These are phyloP conservation scores for Apogon talboti DNA, from an alignment of 2,797 vertebrate genomes.

Conservation along the genomic window DNA sequence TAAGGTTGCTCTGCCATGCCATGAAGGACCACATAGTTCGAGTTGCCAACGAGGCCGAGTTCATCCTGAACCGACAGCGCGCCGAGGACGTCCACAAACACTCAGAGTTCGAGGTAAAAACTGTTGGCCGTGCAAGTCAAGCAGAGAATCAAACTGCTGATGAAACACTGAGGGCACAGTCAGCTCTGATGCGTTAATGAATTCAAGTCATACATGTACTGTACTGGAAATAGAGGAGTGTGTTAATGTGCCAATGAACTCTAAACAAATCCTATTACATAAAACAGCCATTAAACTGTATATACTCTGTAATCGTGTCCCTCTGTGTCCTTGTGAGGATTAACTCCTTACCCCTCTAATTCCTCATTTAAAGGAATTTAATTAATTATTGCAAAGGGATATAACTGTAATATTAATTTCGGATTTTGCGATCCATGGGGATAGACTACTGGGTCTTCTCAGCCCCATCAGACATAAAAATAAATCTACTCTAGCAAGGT, in stretches of 20 bases:
- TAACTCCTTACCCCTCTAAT: slow-evolving; percentile 52
- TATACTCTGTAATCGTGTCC: slow-evolving; percentile 56
- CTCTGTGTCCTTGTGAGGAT: slow-evolving; percentile 61
- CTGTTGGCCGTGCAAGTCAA: not conserved
- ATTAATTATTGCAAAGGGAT: slow-evolving; percentile 58
- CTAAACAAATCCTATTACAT: slow-evolving; percentile 59
- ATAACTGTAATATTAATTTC: slow-evolving; percentile 51
- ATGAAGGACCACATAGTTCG: slow-evolving; percentile 99
- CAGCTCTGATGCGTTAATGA: not conserved
- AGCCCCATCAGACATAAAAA: too few species aligned
- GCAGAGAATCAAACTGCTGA: not conserved
- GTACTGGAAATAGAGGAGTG: slow-evolving; percentile 31
- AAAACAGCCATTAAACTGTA: slow-evolving; percentile 38
- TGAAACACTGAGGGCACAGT: not conserved
- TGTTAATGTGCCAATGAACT: slow-evolving; percentile 41
- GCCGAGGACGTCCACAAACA: slow-evolving; percentile 98
- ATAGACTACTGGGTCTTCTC: slow-evolving; percentile 12
- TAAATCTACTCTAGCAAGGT: too few species aligned
- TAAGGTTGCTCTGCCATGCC: slow-evolving; percentile 94
- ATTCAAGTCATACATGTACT: slow-evolving; percentile 14
- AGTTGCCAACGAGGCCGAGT: slow-evolving; percentile 97
- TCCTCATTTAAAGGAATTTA: slow-evolving; percentile 51
- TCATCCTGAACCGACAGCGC: slow-evolving; percentile 96
- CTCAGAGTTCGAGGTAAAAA: slow-evolving; percentile 94
- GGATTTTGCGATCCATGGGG: slow-evolving; percentile 33